A percentile compares a stretch with the other conserved stretches of the same genome.
These are phyloP conservation scores for Helicoverpa armigera DNA, from an alignment of 1,140 invertebrate species.

Conservation along the genomic window DNA sequence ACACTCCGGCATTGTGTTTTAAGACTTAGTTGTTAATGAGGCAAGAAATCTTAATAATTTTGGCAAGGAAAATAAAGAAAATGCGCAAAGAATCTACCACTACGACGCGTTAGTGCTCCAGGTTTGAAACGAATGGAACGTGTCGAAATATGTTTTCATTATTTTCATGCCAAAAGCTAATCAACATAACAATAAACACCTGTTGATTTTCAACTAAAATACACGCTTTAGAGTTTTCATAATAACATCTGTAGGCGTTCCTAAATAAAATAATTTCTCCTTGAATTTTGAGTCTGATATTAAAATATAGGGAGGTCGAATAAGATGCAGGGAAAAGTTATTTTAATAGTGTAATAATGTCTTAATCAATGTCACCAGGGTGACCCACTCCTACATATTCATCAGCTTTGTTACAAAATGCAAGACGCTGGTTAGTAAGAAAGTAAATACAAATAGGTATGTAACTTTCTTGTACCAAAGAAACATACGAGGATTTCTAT, in stretches of 20 bases:
- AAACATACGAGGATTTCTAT: too few relatives aligned
- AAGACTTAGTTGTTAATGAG: slow-evolving; percentile 1
- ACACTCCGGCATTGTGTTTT: background rate
- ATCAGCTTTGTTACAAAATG: too few relatives aligned
- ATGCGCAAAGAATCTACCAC: background rate
- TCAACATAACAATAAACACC: slow-evolving; percentile 9
- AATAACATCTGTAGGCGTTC: background rate
- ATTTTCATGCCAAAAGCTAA: background rate
- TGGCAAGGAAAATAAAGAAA: background rate
- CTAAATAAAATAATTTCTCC: background rate
- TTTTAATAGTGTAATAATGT: background rate
- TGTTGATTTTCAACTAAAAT: slow-evolving; percentile 7
- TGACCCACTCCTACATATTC: too few relatives aligned
- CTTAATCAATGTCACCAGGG: background rate
- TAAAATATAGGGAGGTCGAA: background rate
- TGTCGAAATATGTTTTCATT: background rate
- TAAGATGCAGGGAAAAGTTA: background rate
- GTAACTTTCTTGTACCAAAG: too few relatives aligned
- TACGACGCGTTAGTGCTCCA: background rate
- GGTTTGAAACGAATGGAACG: background rate
- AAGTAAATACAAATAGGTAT: too few relatives aligned
- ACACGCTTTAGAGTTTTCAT: background rate
- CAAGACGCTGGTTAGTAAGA: too few relatives aligned
- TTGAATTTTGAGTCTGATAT: background rate
- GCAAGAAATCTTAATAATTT: background rate